Evolutionary conservation across 1,140 invertebrate genomes (phyloP).

Genomic region (Nomia melanderi): DNA sequence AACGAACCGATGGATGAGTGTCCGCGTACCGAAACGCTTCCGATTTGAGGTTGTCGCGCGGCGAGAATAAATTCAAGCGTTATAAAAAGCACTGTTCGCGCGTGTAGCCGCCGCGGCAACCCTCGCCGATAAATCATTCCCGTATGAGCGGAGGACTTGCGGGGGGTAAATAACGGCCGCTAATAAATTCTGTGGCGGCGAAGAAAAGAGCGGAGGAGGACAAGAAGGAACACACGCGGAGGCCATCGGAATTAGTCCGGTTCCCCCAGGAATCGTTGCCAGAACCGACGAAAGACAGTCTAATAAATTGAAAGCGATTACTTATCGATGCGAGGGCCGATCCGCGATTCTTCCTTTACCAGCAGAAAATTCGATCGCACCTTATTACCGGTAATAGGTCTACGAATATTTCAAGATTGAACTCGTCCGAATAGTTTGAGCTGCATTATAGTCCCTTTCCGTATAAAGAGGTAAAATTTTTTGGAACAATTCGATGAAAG

Average conservation of each 20-base stretch:
- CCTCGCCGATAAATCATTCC: conserved; percentile 45
- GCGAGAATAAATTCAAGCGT: conserved; percentile 29
- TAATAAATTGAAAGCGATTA: conserved; percentile 50
- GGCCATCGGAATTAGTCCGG: not conserved
- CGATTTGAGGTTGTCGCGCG: conserved; percentile 26
- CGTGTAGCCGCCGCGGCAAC: conserved; percentile 36
- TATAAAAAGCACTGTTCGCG: conserved; percentile 23
- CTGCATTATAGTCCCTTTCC: too few species aligned
- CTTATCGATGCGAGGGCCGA: conserved; percentile 38
- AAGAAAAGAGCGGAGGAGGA: conserved; percentile 12
- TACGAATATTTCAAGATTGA: not conserved
- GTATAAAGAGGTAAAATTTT: too few species aligned
- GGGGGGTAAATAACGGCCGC: conserved; percentile 46
- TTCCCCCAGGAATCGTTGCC: conserved; percentile 19
- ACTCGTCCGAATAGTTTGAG: not conserved
- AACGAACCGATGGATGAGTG: not conserved
- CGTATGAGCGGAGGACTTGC: conserved; percentile 30
- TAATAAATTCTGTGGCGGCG: conserved; percentile 59
- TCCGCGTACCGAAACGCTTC: not conserved
- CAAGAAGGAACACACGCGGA: conserved; percentile 23
- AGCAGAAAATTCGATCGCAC: not conserved
- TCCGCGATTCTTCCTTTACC: not conserved
- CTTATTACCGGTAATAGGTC: not conserved
- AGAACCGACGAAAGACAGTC: conserved; percentile 22
- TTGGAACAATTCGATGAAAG: too few species aligned